These are phyloP conservation scores for Heterotis niloticus DNA, from an alignment of 2,113 vertebrate species.

Conservation along the genomic window DNA sequence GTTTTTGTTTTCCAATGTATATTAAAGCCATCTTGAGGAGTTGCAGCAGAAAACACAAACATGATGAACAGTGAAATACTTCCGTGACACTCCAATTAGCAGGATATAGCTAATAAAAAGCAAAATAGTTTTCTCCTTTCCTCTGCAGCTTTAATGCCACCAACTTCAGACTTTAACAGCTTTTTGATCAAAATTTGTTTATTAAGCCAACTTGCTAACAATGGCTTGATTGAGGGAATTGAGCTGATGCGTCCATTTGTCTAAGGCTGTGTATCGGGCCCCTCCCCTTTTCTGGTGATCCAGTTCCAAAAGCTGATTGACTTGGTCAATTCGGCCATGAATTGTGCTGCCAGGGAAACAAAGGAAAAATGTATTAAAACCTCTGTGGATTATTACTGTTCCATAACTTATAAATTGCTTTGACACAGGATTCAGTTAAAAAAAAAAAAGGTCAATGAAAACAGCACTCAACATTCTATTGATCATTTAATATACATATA, in stretches of 20 bases:
- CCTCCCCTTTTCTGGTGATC: conserved; percentile 98
- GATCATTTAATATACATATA: conserved; percentile 8
- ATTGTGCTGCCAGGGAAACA: conserved; percentile 79
- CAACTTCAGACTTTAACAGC: conserved; percentile 66
- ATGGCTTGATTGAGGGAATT: conserved; percentile 99
- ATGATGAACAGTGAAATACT: conserved; percentile 78
- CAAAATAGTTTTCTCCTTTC: conserved; percentile 77
- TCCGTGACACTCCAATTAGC: conserved; percentile 76
- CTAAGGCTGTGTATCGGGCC: conserved; percentile 93
- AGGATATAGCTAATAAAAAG: conserved; percentile 73
- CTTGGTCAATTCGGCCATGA: conserved; percentile 86
- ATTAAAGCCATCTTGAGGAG: conserved; percentile 84
- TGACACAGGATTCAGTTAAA: not conserved
- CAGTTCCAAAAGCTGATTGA: conserved; percentile 95
- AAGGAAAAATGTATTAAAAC: not conserved
- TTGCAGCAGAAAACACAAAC: conserved; percentile 79
- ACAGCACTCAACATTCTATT: conserved; percentile 13
- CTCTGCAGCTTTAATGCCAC: conserved; percentile 69
- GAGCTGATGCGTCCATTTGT: conserved; percentile 99
- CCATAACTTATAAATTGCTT: not conserved
- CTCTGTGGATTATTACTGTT: too few relatives aligned
- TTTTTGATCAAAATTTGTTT: conserved; percentile 60
- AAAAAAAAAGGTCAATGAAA: too few relatives aligned
- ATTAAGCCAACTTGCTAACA: conserved; percentile 97
- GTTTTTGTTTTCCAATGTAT: conserved; percentile 84